These are phyloP conservation scores for Zosterops japonicus DNA, from an alignment of 2,113 vertebrate genomes.

Conservation along the genomic window DNA sequence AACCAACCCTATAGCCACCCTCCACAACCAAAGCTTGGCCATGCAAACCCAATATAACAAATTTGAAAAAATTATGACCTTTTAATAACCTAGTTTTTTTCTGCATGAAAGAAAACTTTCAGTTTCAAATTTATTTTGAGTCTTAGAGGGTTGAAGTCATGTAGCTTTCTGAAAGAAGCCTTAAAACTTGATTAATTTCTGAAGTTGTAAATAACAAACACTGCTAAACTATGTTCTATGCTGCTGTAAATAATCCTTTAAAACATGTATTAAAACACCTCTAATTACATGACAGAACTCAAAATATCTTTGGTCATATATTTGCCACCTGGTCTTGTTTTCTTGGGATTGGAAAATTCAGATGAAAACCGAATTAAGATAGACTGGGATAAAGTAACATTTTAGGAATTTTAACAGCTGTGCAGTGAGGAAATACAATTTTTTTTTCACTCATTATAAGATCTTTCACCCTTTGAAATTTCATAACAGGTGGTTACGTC, in stretches of 20 bases:
- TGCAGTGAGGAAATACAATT: neutral
- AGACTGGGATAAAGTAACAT: neutral
- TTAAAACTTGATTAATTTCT: neutral
- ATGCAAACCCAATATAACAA: neutral
- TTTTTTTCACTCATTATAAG: slow-evolving; percentile 37
- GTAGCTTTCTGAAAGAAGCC: neutral
- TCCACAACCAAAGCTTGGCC: neutral
- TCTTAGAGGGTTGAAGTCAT: neutral
- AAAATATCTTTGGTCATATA: slow-evolving; percentile 1
- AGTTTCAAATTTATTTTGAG: neutral
- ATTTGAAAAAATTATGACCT: neutral
- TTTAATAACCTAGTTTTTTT: neutral
- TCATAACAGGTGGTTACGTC: neutral
- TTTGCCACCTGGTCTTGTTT: slow-evolving; percentile 52
- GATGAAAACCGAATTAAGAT: slow-evolving; percentile 40
- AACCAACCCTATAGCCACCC: neutral
- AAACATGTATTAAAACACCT: slow-evolving; percentile 33
- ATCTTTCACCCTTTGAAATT: neutral
- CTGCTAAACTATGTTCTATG: neutral
- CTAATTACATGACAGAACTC: slow-evolving; percentile 34
- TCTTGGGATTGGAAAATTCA: slow-evolving; percentile 39
- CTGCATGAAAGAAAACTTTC: neutral
- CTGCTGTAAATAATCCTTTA: slow-evolving; percentile 36
- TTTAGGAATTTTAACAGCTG: slow-evolving; percentile 37
- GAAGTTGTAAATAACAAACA: neutral